These are phyloP conservation scores for Nothoprocta perdicaria DNA, from an alignment of 2,113 vertebrate genomes.

Conservation along the genomic window DNA sequence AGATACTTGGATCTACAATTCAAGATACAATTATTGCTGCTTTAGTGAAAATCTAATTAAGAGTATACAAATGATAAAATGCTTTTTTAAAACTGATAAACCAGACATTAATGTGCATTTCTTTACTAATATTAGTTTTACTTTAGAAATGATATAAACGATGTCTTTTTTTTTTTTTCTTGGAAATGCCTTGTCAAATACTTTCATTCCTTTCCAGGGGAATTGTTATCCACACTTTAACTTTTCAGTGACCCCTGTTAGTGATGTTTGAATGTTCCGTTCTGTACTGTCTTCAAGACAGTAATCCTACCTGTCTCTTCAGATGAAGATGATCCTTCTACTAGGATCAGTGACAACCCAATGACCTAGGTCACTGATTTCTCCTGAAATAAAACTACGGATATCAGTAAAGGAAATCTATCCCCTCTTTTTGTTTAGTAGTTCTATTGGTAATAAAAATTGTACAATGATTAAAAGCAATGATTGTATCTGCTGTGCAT, in stretches of 20 bases:
- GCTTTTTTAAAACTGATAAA: not conserved
- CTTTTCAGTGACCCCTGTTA: not conserved
- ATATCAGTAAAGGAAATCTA: slow-evolving; percentile 17
- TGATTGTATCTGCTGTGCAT: slow-evolving; percentile 40
- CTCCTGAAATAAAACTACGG: not conserved
- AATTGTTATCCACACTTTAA: not conserved
- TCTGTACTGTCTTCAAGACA: not conserved
- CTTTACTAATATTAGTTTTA: not conserved
- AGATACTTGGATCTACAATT: not conserved
- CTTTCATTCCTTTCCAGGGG: not conserved
- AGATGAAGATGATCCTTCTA: not conserved
- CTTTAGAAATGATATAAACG: not conserved
- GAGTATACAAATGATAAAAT: fast-evolving
- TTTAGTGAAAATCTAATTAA: not conserved
- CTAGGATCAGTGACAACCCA: not conserved
- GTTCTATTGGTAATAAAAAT: slow-evolving; percentile 45
- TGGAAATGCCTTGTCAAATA: not conserved
- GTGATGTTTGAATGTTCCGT: not conserved
- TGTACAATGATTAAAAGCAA: slow-evolving; percentile 58
- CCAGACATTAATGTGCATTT: not conserved
- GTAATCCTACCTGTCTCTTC: slow-evolving; percentile 26
- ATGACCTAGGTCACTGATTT: slow-evolving; percentile 48
- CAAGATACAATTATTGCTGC: not conserved
- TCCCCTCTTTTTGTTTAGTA: slow-evolving; percentile 20
- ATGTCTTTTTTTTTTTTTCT: not conserved